Base-by-base conservation (phyloP, 2,888 invertebrate species). In the Villa cingulata region DNA sequence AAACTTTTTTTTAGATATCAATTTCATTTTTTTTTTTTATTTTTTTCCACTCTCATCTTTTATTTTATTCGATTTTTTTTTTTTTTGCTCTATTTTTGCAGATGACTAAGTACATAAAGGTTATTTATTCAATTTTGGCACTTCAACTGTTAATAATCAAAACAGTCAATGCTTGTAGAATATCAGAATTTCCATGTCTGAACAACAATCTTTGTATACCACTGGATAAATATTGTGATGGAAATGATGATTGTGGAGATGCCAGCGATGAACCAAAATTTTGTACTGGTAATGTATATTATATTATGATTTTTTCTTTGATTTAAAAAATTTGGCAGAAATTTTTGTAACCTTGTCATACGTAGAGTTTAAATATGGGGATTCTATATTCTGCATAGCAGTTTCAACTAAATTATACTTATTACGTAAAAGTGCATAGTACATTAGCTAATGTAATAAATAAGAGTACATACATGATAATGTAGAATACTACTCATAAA, bases 191-290 rank as follows among this genome's bases (percentile, higher is more conserved):
- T 67, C 75, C 80, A 34, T 86, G 86, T 68, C 75, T 78, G 53
- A 80, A 78, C 59, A 79, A 78, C 48, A 67, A 62, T 52, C 74
- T 75, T 57, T 89, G 90, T 71, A 81, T 89, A 64, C 81, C 86
- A 20, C 75, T 86, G 54, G 89, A 89, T 72, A 81, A 81, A 57
- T 90, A 83, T 69, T 90, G 90, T 72, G 87, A 90, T 70, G 87
- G 87, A 49, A 71, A 72, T 57, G 78, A 84, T 70, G 86, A 90
- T 68, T 90, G 90, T 68, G 82, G 83, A 27, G 90, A 90, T 71
- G 77, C 77, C 55, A 86, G 86, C 62, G 89, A 89, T 70, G 90
- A 89, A 70, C 88, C 88, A 45, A 71, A 77, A 53, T 78, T 78
- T 64, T 87, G 87, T 66, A 81, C 84, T 58, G 80, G 81, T 81